These are phyloP conservation scores for Sander lucioperca DNA, from an alignment of 2,113 vertebrate species.

Conservation along the genomic window DNA sequence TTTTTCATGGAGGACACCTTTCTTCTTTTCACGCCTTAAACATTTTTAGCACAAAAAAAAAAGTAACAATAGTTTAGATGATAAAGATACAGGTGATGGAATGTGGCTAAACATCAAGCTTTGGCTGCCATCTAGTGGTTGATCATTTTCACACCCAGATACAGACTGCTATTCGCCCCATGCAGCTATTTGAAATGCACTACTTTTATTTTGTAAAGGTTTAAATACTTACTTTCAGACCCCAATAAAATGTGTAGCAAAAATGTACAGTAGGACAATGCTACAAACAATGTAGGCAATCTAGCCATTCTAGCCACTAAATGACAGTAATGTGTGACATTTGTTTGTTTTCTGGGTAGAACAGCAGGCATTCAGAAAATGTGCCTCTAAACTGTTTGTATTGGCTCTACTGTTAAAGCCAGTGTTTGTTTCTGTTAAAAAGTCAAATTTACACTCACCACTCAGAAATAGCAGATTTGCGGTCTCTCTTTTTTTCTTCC, in stretches of 20 bases:
- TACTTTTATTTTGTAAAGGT: not conserved
- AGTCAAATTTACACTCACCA: slow-evolving; percentile 84
- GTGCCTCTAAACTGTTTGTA: not conserved
- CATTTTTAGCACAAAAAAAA: not conserved
- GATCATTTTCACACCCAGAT: not conserved
- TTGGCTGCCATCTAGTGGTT: slow-evolving; percentile 55
- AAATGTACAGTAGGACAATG: not conserved
- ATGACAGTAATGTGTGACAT: not conserved
- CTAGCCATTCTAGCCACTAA: no score
- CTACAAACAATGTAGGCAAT: not conserved
- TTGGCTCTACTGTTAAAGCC: not conserved
- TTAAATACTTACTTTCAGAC: not conserved
- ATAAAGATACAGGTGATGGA: not conserved
- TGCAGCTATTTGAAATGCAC: not conserved
- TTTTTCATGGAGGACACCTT: slow-evolving; percentile 85
- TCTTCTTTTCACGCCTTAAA: slow-evolving; percentile 90
- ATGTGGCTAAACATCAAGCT: not conserved
- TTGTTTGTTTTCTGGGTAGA: not conserved
- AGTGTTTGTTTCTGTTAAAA: not conserved
- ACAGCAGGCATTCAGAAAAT: not conserved
- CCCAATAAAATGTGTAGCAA: not conserved
- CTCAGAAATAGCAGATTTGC: slow-evolving; percentile 85
- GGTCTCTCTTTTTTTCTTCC: slow-evolving; percentile 86
- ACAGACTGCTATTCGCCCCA: not conserved
- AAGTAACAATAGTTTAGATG: not conserved